A percentile compares a stretch with the other conserved stretches of the same genome.
These are phyloP conservation scores for Cathartes aura DNA, from an alignment of 2,113 vertebrate genomes.

Conservation along the genomic window DNA sequence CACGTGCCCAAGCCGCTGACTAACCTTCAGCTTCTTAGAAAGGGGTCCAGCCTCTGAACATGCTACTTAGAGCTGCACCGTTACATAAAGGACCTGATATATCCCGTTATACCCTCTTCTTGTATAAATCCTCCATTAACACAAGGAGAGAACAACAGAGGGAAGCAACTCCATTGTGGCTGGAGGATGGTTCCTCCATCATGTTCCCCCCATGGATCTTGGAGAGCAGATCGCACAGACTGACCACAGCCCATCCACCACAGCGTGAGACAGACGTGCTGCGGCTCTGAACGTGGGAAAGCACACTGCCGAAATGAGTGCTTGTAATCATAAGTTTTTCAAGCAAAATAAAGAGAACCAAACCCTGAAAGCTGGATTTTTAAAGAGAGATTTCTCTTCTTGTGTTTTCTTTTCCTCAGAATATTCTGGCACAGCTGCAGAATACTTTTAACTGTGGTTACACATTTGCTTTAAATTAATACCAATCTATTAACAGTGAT, in stretches of 20 bases:
- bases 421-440: neutral
- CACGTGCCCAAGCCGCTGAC: rapidly evolving
- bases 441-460: neutral
- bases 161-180: neutral
- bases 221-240: neutral
- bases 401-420: neutral
- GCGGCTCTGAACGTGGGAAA: neutral
- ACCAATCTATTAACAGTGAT: neutral
- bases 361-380: neutral
- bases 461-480: neutral
- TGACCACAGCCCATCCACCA: neutral
- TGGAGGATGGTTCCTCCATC: neutral
- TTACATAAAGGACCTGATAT: neutral
- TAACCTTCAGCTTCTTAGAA: neutral
- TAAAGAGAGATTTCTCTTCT: neutral
- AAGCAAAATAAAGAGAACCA: neutral
- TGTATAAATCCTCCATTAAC: neutral
- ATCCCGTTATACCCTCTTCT: rapidly evolving
- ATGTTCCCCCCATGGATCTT: neutral
- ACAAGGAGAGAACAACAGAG: neutral
- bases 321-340: neutral
- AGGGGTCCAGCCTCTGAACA: neutral
- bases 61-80: neutral
- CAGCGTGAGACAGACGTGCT: rapidly evolving
- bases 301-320: neutral